These are phyloP conservation scores for Smutsia gigantea DNA, from an alignment of 2,797 vertebrate genomes.

Conservation along the genomic window DNA sequence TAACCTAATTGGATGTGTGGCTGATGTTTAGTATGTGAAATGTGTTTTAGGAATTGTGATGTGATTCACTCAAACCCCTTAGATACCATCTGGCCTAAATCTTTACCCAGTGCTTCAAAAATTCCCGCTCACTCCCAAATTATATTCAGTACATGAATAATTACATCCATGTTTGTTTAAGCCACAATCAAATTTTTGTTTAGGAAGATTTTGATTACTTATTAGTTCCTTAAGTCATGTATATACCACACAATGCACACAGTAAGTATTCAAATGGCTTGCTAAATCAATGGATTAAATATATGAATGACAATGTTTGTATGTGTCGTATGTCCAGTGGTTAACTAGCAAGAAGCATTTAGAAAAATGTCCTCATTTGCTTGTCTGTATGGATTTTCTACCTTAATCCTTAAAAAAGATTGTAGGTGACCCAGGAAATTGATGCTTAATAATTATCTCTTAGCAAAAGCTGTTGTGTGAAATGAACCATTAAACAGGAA, in stretches of 20 bases:
- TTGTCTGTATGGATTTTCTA: constrained; percentile 8
- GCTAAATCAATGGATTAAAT: neutral
- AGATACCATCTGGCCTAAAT: neutral
- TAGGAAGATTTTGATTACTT: constrained; percentile 6
- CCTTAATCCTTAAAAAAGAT: constrained; percentile 34
- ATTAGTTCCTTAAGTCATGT: neutral
- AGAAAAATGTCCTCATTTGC: constrained; percentile 17
- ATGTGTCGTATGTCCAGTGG: neutral
- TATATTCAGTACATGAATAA: neutral
- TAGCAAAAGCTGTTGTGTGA: constrained; percentile 17
- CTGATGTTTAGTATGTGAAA: neutral
- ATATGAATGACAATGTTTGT: neutral
- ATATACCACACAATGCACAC: neutral
- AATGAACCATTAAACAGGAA: constrained; percentile 34
- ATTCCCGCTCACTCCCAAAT: neutral
- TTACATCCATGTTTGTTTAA: neutral
- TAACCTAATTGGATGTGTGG: neutral
- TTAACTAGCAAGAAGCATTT: constrained; percentile 23
- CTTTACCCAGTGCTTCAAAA: neutral
- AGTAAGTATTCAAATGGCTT: neutral
- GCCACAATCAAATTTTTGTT: neutral
- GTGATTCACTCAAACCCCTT: neutral
- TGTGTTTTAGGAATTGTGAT: neutral
- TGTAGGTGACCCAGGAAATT: neutral
- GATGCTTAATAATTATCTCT: constrained; percentile 12